phyloP scores from a whole-genome alignment of 2,888 invertebrate species.

The Sinhomidia bicolor region DNA sequence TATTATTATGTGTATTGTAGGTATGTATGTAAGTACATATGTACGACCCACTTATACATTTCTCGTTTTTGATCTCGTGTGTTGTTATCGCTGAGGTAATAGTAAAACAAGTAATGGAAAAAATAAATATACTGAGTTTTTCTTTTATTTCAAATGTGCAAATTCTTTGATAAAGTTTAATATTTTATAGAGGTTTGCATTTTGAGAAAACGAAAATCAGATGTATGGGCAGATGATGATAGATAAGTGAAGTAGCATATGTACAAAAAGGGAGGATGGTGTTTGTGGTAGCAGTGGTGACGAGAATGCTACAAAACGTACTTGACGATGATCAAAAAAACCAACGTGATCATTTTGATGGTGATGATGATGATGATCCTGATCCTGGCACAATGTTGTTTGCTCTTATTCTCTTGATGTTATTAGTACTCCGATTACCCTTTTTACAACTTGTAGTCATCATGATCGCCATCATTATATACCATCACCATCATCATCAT shows the following conservation, averaged over 20 bases:
- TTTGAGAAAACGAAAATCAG: neutral
- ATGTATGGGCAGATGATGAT: neutral
- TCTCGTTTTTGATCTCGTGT: no score
- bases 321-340: constrained; percentile 24
- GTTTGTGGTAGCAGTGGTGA: neutral
- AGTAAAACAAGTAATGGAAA: no score
- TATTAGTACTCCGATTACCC: constrained; percentile 46
- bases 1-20: no score
- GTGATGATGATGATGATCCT: neutral
- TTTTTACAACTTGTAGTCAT: constrained; percentile 45
- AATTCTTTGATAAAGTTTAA: neutral
- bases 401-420: constrained; percentile 20
- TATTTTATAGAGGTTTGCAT: neutral
- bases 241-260: neutral
- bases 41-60: no score
- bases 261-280: neutral
- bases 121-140: no score
- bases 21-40: no score
- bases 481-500: neutral
- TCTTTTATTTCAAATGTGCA: no score
- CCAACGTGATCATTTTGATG: constrained; percentile 5
- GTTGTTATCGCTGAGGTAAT: no score
- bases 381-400: constrained; percentile 17
- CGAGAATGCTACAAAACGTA: neutral
- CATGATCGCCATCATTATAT: neutral